phyloP scores from a whole-genome alignment of 2,888 invertebrate species.

The Chymomyza caudatula region DNA sequence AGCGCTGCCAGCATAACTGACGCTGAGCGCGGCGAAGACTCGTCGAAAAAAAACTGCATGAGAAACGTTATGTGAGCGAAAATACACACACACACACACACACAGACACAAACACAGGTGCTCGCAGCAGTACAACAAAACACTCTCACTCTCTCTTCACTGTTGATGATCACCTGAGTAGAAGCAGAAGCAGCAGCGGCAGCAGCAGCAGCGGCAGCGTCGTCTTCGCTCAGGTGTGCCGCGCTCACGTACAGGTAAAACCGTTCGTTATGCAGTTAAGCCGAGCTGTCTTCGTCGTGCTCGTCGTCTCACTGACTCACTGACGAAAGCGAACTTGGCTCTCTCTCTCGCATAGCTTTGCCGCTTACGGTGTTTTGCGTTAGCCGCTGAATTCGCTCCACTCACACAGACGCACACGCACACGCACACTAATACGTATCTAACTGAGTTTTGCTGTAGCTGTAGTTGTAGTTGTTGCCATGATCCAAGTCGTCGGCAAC shows the following conservation, averaged over 20 bases:
- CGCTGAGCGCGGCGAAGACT: not conserved
- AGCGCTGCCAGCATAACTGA: not conserved
- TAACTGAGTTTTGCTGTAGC: constrained; percentile 62
- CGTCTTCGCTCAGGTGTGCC: constrained; percentile 6
- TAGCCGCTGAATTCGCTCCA: constrained; percentile 51
- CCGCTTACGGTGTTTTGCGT: constrained; percentile 70
- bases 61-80: constrained; percentile 74
- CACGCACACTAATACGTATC: constrained; percentile 19
- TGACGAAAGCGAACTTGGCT: constrained; percentile 55
- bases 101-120: constrained; percentile 17
- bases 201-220: constrained; percentile 36
- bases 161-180: constrained; percentile 16
- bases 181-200: no score
- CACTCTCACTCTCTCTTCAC: constrained; percentile 66
- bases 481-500: constrained; percentile 3
- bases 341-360: constrained; percentile 21
- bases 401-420: constrained; percentile 10
- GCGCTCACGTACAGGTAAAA: constrained; percentile 42
- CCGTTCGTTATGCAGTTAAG: constrained; percentile 56
- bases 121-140: constrained; percentile 35
- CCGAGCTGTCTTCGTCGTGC: constrained; percentile 3
- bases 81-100: constrained; percentile 45
- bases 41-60: constrained; percentile 61
- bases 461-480: constrained; percentile 16
- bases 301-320: constrained; percentile 38